Base-by-base conservation (phyloP, 37 sponge, comb jelly and placozoan species). In the Amphimedon queenslandica region DNA sequence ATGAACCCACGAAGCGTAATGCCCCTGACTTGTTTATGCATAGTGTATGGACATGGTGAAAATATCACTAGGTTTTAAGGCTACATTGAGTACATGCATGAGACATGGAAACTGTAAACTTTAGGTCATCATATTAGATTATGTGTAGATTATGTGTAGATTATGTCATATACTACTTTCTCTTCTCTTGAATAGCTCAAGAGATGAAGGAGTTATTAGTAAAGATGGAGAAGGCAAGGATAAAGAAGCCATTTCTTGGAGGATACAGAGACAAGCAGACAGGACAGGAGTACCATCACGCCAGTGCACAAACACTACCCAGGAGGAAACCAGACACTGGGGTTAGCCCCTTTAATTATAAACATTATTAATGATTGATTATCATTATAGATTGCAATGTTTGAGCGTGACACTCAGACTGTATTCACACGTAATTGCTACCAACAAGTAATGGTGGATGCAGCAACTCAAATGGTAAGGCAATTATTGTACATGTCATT, bases 381-480 rank as follows among this genome's bases (percentile, higher is more conserved):
- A 57, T 35, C 32, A 0, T 24, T 10, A 21, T 41, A 87, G 75
- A 42, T 74, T 13, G 40, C 40, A 0, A 66, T 16, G 35, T 68
- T 31, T 34, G 69, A 90, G 53, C 64, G 97, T 23, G 91, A 96
- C 37, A 87, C 93, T 18, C 97, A 96, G 87, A 96, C 97, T 0
- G 83, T 92, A 31, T 13, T 67, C 3, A 70, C 82, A 3, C 69
- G 58, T 36, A 88, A 96, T 81, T 79, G 55, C 28, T 21, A 20
- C 4, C 91, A 93, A 60, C 97, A 96, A 39, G 92, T 90, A 3
- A 77, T 37, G 30, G 58, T 66, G 39, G 91, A 93, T 74, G 90
- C 94, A 5, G 83, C 91, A 18, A 96, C 97, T 41, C 97, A 96
- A 55, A 96, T 96, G 97, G 89, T 92, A 24, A 43, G 75, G 2